Base-by-base conservation (phyloP, 1,140 invertebrate genomes). In the Dufourea novaeangliae region DNA sequence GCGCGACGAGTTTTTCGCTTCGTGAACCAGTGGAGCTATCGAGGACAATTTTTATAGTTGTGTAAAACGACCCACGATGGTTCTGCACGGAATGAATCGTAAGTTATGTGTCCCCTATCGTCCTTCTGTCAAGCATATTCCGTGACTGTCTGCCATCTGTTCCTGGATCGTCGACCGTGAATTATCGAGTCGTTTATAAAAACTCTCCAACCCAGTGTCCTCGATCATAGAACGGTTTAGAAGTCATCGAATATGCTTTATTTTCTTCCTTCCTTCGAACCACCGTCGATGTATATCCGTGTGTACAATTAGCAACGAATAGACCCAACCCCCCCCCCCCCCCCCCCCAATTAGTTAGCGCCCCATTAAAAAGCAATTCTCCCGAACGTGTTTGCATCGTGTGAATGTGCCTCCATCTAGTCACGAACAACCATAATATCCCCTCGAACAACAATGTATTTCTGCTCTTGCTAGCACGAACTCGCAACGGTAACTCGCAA, bases 61-160 rank as follows among this genome's bases (percentile, higher is more conserved):
- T 80, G 73, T 78, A 67, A 68, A 69, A 44, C 79, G 75, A 72
- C 56, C n/a, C 85, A 91, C 86, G 87, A 92, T 92, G 92, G 92
- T 92, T 68, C 89, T 92, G 57, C 92, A 92, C 90, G 91, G 90
- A 84, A 87, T 91, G 64, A 92, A 91, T 86, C 91, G 92, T 92
- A 92, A 92, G 92, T 92, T 85, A 62, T 82, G 71, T 70, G 83
- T 54, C 64, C 70, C 80, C 61, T 75, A 50, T 73, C 61, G 74
- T 63, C 71, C 59, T 50, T 70, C 59, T 63, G 2, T 12, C 27
- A 32, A 74, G 72, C 81, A 67, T 72, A 62, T 83, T 82, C 62
- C 37, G 32, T 78, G 61, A 70, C 73, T 73, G 69, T 69, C 63
- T 14, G 12, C 20, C 75, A 22, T 14, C 41, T 20, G 20, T 32